Base-by-base conservation (phyloP, 2,113 vertebrate genomes). In the Formicarius rufipectus region DNA sequence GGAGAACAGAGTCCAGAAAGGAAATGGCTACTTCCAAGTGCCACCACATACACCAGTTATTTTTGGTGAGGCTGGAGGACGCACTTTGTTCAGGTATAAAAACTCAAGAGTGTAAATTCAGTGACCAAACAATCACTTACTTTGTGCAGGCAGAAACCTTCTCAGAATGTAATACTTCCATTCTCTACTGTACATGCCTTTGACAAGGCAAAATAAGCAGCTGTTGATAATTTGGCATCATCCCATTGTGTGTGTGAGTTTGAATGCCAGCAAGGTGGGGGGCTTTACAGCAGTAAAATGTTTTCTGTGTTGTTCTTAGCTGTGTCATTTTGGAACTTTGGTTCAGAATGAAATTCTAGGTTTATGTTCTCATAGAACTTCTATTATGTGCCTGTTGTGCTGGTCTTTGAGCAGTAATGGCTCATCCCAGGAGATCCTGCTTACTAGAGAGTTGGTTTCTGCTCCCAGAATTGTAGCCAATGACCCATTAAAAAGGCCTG, bases 11-110 rank as follows among this genome's bases (percentile, higher is more conserved):
- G 98, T 99, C 45, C 99, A 99, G 97, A 99, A 99, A 91, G 99
- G 99, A 78, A 99, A 99, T n/a, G 99, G 99, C 27, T 99, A 99
- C 58, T 99, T 99, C 91, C 99, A 99, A 95, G 99, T 99, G 93
- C 99, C 99, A n/a, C 99, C 99, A 17, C 99, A 99, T 97, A 99
- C 99, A 10, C 99, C 99, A 7, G 99, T 99, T 84, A 99, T 99
- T 97, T 99, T 99, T 58, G 99, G 99, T 28, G 99, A 99, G 97
- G 99, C 99, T 40, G 99, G 99, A 93, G 99, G 99, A 66, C 98
- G 99, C 94, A 99, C 99, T 31, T 98, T 99, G 47, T 99, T 99
- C 94, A 99, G 99, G 99, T 99, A 98, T 33, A 40, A 53, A 72
- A 68, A 14, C 23, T 72, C 9, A 12, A 0, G 60, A 53, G 35